These are phyloP conservation scores for Caenorhabditis afra DNA, from an alignment of 2,888 invertebrate species.

Conservation along the genomic window DNA sequence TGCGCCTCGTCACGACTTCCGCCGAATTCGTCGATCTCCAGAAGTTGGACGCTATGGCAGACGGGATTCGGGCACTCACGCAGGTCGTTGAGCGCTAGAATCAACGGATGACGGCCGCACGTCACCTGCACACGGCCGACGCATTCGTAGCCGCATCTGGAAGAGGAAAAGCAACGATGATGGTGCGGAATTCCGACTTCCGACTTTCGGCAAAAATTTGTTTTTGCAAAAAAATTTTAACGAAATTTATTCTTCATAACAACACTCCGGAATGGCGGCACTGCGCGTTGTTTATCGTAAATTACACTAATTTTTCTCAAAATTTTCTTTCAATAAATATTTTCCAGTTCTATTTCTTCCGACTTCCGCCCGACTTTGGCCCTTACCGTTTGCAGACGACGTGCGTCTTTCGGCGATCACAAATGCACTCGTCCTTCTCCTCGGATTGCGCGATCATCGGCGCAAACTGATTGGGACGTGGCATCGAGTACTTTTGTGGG, in stretches of 20 bases:
- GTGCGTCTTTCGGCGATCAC: constrained; percentile 62
- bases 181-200: no score
- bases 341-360: no score
- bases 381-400: constrained; percentile 69
- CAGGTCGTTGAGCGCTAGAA: constrained; percentile 65
- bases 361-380: no score
- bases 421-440: constrained; percentile 61
- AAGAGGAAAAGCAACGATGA: constrained; percentile 8
- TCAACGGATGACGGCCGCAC: constrained; percentile 64
- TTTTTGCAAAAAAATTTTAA: no score
- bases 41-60: constrained; percentile 64
- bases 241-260: no score
- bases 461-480: constrained; percentile 56
- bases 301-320: no score
- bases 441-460: constrained; percentile 50
- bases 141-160: constrained; percentile 70
- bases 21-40: constrained; percentile 49
- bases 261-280: no score
- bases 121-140: constrained; percentile 63
- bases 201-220: no score
- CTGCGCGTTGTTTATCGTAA: no score
- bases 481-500: constrained; percentile 55
- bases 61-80: constrained; percentile 67
- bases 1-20: constrained; percentile 21
- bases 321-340: no score